A percentile compares a stretch with the other conserved stretches of the same genome.
Conservation (phyloP, 2,113 vertebrate genomes). For the Bufo gargarizans region DNA sequence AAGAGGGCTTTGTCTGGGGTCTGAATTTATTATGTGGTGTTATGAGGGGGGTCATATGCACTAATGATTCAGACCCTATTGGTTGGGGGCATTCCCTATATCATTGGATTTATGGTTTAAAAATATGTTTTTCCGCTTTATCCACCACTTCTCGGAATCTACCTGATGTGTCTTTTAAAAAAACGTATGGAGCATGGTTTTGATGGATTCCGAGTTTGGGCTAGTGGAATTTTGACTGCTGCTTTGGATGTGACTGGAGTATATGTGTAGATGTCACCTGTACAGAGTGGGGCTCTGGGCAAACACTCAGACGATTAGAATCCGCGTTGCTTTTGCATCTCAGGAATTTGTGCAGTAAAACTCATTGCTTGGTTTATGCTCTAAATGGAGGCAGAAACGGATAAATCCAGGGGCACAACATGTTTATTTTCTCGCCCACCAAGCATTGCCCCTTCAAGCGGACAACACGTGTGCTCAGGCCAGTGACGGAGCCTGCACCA, state of each 20-base stretch:
- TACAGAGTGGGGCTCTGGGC: not conserved
- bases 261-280: too few species aligned
- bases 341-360: not conserved
- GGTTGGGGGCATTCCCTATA: too few species aligned
- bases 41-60: not conserved
- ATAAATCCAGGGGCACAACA: not conserved
- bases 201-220: not conserved
- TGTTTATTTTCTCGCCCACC: constrained; percentile 25
- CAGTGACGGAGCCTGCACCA: not conserved
- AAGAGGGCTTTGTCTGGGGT: not conserved
- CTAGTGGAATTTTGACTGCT: not conserved
- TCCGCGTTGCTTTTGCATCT: not conserved
- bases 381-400: not conserved
- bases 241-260: constrained; percentile 1
- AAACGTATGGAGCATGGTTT: not conserved
- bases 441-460: constrained; percentile 20
- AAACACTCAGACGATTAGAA: not conserved
- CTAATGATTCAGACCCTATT: too few species aligned
- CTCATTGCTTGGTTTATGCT: not conserved
- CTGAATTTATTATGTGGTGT: not conserved
- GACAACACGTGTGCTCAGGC: not conserved
- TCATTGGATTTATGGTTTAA: too few species aligned
- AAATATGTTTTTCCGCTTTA: too few species aligned
- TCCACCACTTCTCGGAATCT: not conserved
- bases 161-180: not conserved